Evolutionary conservation across 2,113 vertebrate species (phyloP).

Genomic region (Syrmaticus mikado): DNA sequence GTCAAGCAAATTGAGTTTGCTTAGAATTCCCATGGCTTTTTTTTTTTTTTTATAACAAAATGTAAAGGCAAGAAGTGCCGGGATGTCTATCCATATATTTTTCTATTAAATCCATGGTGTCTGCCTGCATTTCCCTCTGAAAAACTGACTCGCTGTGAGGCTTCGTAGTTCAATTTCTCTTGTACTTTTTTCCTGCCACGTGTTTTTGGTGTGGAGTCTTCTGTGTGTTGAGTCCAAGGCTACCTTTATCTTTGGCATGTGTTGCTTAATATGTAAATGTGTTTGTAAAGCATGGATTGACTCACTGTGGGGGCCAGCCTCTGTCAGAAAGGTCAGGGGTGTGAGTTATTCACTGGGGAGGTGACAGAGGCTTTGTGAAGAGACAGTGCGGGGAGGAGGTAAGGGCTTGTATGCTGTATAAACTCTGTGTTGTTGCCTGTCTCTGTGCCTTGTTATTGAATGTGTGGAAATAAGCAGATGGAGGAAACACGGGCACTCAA

Average conservation of each 20-base stretch:
- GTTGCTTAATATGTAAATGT: not conserved
- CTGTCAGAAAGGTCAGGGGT: not conserved
- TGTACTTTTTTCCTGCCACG: not conserved
- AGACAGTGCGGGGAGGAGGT: not conserved
- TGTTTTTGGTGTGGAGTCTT: not conserved
- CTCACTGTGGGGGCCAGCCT: not conserved
- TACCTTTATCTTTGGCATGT: not conserved
- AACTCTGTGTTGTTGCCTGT: not conserved
- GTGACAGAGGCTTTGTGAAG: accelerated
- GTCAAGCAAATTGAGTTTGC: not conserved
- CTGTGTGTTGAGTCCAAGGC: not conserved
- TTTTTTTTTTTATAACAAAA: not conserved
- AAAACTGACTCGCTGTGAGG: not conserved
- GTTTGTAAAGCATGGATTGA: accelerated
- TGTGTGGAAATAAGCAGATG: not conserved
- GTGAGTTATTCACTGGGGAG: accelerated
- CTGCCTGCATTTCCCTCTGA: not conserved
- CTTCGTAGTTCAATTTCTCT: not conserved
- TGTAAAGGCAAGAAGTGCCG: not conserved
- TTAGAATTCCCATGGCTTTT: not conserved
- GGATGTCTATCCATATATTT: not conserved
- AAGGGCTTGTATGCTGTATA: not conserved
- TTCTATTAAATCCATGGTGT: accelerated
- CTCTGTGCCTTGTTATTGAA: not conserved
- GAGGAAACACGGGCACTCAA: not conserved